Percentiles rank a stretch among this genome's conserved stretches.
phyloP scores from a whole-genome alignment of 1,140 invertebrate species.

The Neodiprion pinetum region DNA sequence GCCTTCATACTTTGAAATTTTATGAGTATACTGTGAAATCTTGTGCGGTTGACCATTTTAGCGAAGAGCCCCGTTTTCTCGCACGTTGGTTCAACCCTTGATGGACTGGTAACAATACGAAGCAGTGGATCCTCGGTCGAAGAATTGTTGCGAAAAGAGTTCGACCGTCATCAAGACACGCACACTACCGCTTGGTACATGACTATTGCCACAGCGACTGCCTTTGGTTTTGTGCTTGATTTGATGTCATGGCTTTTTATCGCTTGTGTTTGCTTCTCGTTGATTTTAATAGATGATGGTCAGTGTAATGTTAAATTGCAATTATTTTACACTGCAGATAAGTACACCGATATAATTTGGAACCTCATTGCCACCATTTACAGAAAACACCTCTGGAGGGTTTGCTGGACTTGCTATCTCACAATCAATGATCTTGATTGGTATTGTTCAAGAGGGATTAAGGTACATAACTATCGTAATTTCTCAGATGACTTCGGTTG shows the following conservation, averaged over 20 bases:
- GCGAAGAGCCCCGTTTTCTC: slow-evolving; percentile 84
- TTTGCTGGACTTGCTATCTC: slow-evolving; percentile 85
- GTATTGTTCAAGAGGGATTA: slow-evolving; percentile 85
- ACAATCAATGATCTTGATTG: slow-evolving; percentile 80
- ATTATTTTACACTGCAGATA: slow-evolving; percentile 14
- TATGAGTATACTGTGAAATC: not conserved
- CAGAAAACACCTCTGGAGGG: slow-evolving; percentile 59
- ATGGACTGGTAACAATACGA: slow-evolving; percentile 81
- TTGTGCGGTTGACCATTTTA: slow-evolving; percentile 46
- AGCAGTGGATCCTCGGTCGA: slow-evolving; percentile 75
- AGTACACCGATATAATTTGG: not conserved
- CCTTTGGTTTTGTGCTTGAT: slow-evolving; percentile 68
- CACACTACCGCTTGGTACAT: slow-evolving; percentile 75
- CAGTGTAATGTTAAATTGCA: slow-evolving; percentile 33
- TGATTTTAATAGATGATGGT: slow-evolving; percentile 69
- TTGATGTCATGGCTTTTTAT: slow-evolving; percentile 78
- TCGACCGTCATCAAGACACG: slow-evolving; percentile 73
- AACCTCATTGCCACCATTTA: not conserved
- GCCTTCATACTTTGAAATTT: not conserved
- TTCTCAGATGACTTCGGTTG: slow-evolving; percentile 85
- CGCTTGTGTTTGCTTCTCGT: slow-evolving; percentile 71
- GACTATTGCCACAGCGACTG: slow-evolving; percentile 65
- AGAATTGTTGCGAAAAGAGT: slow-evolving; percentile 65
- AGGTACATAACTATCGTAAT: slow-evolving; percentile 74
- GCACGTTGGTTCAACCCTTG: slow-evolving; percentile 81